Evolutionary conservation across 2,113 vertebrate genomes (phyloP).

Genomic region (Rhynchopsitta pachyrhyncha): DNA sequence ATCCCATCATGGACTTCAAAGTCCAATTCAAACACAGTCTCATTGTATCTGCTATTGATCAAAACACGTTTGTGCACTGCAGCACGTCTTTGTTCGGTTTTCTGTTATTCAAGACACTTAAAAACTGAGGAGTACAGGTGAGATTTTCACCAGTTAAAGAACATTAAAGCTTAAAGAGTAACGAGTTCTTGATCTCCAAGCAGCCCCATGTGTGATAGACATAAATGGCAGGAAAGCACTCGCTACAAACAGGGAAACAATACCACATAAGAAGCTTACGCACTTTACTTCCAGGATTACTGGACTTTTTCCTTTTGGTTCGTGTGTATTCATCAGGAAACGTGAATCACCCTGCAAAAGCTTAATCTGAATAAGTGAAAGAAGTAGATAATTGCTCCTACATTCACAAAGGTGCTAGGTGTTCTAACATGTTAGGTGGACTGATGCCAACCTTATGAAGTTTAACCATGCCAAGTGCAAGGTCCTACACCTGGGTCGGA

Average conservation of each 20-base stretch:
- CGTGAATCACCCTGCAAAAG: background rate
- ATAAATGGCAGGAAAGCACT: background rate
- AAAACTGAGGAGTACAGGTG: background rate
- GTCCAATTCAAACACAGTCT: background rate
- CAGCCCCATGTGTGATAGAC: background rate
- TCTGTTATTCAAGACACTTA: background rate
- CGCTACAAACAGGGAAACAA: background rate
- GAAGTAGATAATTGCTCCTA: background rate
- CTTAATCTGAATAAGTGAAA: background rate
- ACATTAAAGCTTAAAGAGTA: background rate
- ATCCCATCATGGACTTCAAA: background rate
- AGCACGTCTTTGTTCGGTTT: background rate
- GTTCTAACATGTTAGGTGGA: background rate
- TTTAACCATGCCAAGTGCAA: too few species aligned
- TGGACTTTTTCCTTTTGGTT: background rate
- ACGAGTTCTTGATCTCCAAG: background rate
- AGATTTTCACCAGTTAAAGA: background rate
- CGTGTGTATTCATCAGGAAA: background rate
- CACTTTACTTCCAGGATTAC: background rate
- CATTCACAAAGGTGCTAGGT: background rate
- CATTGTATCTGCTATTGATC: background rate
- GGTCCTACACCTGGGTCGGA: too few species aligned
- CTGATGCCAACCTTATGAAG: too few species aligned
- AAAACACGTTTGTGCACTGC: background rate
- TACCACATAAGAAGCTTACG: background rate